Evolutionary conservation across 2,888 invertebrate genomes (phyloP), one percentile per base, ranked within the genome.

Genomic region (Troglohyphantes excavatus): DNA sequence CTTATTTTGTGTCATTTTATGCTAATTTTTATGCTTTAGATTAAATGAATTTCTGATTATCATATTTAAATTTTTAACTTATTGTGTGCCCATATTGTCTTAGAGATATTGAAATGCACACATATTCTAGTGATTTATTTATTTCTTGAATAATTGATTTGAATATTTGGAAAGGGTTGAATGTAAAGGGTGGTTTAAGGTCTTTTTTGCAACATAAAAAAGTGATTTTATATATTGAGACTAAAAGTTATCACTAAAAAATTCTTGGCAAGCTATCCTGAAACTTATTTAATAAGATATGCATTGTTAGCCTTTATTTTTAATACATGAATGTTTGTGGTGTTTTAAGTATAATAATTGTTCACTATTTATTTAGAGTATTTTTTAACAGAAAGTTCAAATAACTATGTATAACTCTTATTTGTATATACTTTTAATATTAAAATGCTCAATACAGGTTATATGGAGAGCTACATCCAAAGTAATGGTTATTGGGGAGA

Each of bases 1-100:
- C 81, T 29, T 46, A 67, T 53, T 67, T 29, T 65, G 21, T 65
- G 27, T 43, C 65, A 65, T 65, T 78, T 76, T 43, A 78, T 76
- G 33, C 43, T 53, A 13, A 73, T 53, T 43, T 46, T 46, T 73
- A 53, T 61, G 17, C 19, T 17, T 73, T 53, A n/a, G 53, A n/a
- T 53, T 13, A 53, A 53, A 53, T 53, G 53, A 13, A 53, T 53
- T 53, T 53, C 53, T n/a, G n/a, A 13, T 2, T 53, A 5, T 53
- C 53, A n/a, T 53, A 13, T 53, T 53, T n/a, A 53, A 53, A 7
- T n/a, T 53, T 5, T 53, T n/a, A n/a, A 13, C 53, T 53, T 13
- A 17, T n/a, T 53, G 53, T 53, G 53, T 17, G 17, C 17, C n/a
- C 17, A n/a, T 53, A n/a, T 53, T 53, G n/a, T 5, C 13, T 53